These are phyloP conservation scores for Ophthalmolycus amberensis DNA, from an alignment of 2,113 vertebrate genomes.

Conservation along the genomic window DNA sequence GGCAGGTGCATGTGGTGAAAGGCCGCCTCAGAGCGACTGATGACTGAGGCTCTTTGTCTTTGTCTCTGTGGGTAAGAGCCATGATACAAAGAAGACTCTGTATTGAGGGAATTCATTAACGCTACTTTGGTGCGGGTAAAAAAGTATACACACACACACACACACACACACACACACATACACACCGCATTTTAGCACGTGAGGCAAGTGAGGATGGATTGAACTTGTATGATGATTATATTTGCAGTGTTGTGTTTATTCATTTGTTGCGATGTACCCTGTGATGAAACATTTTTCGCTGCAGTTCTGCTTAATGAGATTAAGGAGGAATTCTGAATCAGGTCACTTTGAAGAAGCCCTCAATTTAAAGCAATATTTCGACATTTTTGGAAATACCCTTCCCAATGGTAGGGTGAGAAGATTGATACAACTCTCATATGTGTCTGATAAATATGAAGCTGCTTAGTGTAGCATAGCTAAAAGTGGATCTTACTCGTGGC, in stretches of 20 bases:
- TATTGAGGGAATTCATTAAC: conserved; percentile 75
- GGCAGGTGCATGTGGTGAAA: conserved; percentile 74
- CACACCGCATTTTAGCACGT: conserved; percentile 2
- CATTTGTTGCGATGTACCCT: neutral
- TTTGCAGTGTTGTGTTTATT: neutral
- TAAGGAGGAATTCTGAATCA: neutral
- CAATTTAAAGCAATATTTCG: neutral
- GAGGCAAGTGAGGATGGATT: neutral
- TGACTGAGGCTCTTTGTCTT: conserved; percentile 74
- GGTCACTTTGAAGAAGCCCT: neutral
- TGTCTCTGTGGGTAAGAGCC: conserved; percentile 43
- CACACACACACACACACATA: neutral
- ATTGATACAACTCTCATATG: neutral
- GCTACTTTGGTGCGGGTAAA: conserved; percentile 49
- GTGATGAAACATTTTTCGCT: neutral
- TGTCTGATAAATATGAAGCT: neutral
- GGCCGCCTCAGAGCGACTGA: conserved; percentile 55
- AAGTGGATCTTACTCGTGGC: neutral
- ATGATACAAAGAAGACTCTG: conserved; percentile 76
- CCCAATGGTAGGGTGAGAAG: too few relatives aligned
- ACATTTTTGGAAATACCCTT: neutral
- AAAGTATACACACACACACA: conserved; percentile 11
- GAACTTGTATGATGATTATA: neutral
- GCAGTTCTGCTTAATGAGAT: conserved; percentile 6
- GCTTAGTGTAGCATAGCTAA: neutral